Base-by-base conservation (phyloP, 2,888 invertebrate species). In the Saturnia pavonia region DNA sequence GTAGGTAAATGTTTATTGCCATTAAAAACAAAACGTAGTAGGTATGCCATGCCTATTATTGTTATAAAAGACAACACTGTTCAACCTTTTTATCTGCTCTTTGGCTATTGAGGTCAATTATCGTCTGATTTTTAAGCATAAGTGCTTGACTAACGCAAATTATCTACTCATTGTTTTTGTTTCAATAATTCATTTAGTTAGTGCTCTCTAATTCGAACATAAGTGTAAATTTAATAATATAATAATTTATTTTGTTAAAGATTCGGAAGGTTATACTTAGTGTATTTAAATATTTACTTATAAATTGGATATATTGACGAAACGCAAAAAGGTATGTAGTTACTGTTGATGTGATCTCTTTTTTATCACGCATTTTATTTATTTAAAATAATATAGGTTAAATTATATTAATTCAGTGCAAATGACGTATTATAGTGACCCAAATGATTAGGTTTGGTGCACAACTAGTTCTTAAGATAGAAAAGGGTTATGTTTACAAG, bases 31-130 rank as follows among this genome's bases (percentile, higher is more conserved):
- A 12, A 67, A 27, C 67, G 43, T 25, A 51, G 40, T 51, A 63
- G 25, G 42, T n/a, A n/a, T n/a, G n/a, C n/a, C n/a, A n/a, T n/a
- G n/a, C n/a, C n/a, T n/a, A n/a, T 68, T 48, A 27, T 65, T 65
- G 48, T 68, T 51, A 65, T 69, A 71, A 63, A 65, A 45, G 51
- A 65, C 71, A 68, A 25, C 22, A 65, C 73, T 40, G 82, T 81
- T 81, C 81, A 83, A 77, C 76, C 78, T 79, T 80, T 87, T 88
- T 89, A 91, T 91, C 91, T 76, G 76, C 74, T 76, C 77, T 75
- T 73, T 73, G 83, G 84, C 73, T 81, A 82, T 70, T 73, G 69
- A 77, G 90, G 91, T 91, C 91, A 91, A 88, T 86, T 87, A 80
- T 83, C 82, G 88, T 79, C 82, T 87, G 86, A 88, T 88, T 84